Percentiles rank a stretch among this genome's conserved stretches.
Conservation (phyloP, 1,140 invertebrate genomes). For the Drosophila repleta region DNA sequence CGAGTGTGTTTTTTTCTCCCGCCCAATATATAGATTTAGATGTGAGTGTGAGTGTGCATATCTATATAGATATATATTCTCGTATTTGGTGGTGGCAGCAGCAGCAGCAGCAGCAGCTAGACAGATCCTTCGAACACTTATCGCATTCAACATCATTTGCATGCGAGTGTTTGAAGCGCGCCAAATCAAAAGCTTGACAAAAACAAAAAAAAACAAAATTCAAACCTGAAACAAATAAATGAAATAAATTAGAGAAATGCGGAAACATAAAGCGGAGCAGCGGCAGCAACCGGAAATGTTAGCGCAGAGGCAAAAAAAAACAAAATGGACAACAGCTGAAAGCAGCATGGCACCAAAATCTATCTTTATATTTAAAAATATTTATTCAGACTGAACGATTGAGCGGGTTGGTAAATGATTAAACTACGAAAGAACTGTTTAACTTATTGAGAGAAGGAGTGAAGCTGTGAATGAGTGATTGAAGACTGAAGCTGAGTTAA, state of each 20-base stretch:
- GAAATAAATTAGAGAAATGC: slow-evolving; percentile 80
- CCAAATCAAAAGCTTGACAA: slow-evolving; percentile 39
- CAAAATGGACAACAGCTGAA: slow-evolving; percentile 3
- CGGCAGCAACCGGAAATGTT: slow-evolving; percentile 34
- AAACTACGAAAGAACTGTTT: too few relatives aligned
- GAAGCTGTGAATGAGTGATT: too few relatives aligned
- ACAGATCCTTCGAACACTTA: slow-evolving; percentile 77
- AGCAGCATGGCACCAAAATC: background rate
- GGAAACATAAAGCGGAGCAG: slow-evolving; percentile 26
- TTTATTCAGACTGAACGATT: background rate
- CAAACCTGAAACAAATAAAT: slow-evolving; percentile 71
- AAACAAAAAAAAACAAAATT: background rate
- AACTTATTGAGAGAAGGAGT: too few relatives aligned
- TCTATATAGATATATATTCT: slow-evolving; percentile 26
- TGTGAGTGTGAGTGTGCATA: slow-evolving; percentile 2
- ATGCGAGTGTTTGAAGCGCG: slow-evolving; percentile 56
- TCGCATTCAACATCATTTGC: slow-evolving; percentile 80
- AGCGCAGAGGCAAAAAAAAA: background rate
- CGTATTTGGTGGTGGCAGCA: background rate
- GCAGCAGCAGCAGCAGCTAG: slow-evolving; percentile 8
- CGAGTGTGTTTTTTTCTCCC: slow-evolving; percentile 52
- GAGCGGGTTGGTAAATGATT: background rate
- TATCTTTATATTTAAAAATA: background rate
- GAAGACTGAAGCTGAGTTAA: too few relatives aligned
- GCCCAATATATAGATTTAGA: background rate